Conservation (phyloP, 1,140 invertebrate genomes). For the Micrasema longulum region DNA sequence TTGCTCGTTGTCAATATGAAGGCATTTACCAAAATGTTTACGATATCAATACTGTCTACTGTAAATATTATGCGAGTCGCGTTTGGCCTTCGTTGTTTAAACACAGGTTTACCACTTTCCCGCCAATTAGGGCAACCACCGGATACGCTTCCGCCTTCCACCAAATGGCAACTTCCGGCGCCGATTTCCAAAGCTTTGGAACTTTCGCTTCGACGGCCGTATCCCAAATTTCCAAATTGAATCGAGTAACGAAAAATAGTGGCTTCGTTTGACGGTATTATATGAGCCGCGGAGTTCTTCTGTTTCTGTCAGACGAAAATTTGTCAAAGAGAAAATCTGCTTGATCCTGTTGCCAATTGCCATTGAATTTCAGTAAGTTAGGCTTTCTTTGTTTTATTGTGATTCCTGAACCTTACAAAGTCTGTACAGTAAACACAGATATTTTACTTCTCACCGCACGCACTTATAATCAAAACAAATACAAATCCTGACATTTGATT, state of each 20-base stretch:
- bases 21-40: too few species aligned
- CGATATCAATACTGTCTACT: too few species aligned
- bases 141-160: conserved; percentile 50
- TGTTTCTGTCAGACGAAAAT: conserved; percentile 1
- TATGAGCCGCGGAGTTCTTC: conserved; percentile 7
- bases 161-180: conserved; percentile 50
- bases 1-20: neutral
- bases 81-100: conserved; percentile 46
- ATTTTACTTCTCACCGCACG: too few species aligned
- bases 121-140: conserved; percentile 52
- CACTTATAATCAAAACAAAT: too few species aligned
- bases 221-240: conserved; percentile 46
- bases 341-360: neutral
- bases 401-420: too few species aligned
- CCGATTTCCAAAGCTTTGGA: conserved; percentile 48
- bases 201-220: conserved; percentile 36
- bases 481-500: too few species aligned
- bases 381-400: too few species aligned
- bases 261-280: conserved; percentile 29
- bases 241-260: conserved; percentile 38
- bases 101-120: conserved; percentile 48
- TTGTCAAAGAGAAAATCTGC: conserved; percentile 13
- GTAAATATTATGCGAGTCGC: conserved; percentile 16
- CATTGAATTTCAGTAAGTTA: too few species aligned
- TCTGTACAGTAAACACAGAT: too few species aligned